These are phyloP conservation scores for Gallinago paraguaiae DNA, from an alignment of 2,113 vertebrate species.

Conservation along the genomic window DNA sequence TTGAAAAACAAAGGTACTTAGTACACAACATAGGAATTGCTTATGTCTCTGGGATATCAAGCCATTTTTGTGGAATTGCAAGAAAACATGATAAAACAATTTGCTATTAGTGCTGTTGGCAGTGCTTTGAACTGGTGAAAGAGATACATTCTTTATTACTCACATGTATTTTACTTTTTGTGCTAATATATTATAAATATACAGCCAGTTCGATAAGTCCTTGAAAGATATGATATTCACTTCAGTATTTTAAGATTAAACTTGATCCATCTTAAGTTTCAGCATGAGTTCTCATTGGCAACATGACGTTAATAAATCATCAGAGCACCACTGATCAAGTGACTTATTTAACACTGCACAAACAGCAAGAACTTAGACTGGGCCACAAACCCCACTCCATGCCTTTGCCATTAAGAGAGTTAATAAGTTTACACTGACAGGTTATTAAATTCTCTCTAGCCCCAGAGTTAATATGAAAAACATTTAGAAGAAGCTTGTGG, in stretches of 20 bases:
- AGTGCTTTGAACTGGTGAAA: neutral
- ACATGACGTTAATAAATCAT: slow-evolving; percentile 37
- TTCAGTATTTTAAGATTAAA: neutral
- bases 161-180: neutral
- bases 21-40: neutral
- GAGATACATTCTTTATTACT: neutral
- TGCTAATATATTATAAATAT: neutral
- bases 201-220: neutral
- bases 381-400: neutral
- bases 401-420: neutral
- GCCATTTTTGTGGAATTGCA: neutral
- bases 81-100: neutral
- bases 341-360: slow-evolving; percentile 20
- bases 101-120: neutral
- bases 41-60: neutral
- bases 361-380: neutral
- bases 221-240: neutral
- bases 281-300: slow-evolving; percentile 12
- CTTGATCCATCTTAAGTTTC: slow-evolving; percentile 7
- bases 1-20: neutral
- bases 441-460: neutral
- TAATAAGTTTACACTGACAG: neutral
- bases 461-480: neutral
- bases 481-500: neutral
- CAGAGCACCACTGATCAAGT: slow-evolving; percentile 23